Conservation (phyloP, 1,140 invertebrate species). For the Asbolus verrucosus region DNA sequence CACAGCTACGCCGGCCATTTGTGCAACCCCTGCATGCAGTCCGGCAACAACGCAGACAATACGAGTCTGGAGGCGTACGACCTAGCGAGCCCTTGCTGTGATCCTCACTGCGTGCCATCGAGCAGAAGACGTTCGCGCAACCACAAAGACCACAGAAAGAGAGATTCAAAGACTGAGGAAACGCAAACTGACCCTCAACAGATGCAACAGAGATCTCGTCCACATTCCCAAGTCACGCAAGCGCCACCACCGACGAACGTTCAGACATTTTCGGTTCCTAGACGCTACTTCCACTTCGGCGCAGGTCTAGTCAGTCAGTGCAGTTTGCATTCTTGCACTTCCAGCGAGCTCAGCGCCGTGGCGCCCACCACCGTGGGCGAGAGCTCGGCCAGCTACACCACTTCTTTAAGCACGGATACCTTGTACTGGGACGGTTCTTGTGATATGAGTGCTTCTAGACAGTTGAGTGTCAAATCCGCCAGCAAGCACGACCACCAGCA, state of each 20-base stretch:
- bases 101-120: constrained; percentile 84
- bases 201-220: constrained; percentile 60
- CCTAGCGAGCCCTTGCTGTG: constrained; percentile 84
- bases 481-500: constrained; percentile 63
- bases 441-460: constrained; percentile 62
- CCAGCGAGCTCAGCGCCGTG: constrained; percentile 74
- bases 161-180: constrained; percentile 70
- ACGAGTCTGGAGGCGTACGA: constrained; percentile 86
- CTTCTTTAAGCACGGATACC: constrained; percentile 85
- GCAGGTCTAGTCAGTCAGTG: constrained; percentile 79
- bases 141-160: constrained; percentile 72
- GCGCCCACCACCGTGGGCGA: constrained; percentile 73
- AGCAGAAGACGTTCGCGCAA: constrained; percentile 72
- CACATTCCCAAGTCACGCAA: constrained; percentile 65
- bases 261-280: constrained; percentile 54
- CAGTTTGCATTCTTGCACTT: constrained; percentile 83
- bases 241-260: constrained; percentile 45
- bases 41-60: constrained; percentile 74
- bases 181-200: constrained; percentile 64
- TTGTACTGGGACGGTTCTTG: constrained; percentile 81
- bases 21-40: constrained; percentile 80
- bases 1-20: constrained; percentile 69
- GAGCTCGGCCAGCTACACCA: constrained; percentile 82
- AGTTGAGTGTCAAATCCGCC: constrained; percentile 63
- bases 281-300: constrained; percentile 70